Conservation (phyloP, 2,797 vertebrate species). For the Harpagifer antarcticus region DNA sequence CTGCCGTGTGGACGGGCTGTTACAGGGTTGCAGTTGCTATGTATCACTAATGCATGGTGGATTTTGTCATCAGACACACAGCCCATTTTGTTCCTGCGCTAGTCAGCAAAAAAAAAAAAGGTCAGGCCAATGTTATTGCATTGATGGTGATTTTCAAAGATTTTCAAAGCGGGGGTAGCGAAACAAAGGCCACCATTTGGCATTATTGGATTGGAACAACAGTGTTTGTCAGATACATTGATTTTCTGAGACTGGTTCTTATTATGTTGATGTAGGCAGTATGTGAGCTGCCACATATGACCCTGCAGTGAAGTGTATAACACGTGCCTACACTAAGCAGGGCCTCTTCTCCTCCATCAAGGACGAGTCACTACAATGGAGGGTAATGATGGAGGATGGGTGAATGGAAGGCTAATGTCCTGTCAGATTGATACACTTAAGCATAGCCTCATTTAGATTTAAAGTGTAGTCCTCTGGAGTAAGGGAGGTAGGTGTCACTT, state of each 20-base stretch:
- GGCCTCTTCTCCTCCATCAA: conserved; percentile 56
- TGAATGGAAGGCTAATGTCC: conserved; percentile 47
- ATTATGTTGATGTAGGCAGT: conserved; percentile 72
- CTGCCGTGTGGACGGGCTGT: no score
- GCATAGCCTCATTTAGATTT: conserved; percentile 30
- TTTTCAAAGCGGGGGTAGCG: conserved; percentile 55
- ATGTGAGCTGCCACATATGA: conserved; percentile 57
- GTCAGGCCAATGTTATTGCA: conserved; percentile 67
- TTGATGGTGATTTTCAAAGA: conserved; percentile 63
- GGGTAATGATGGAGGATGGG: conserved; percentile 48
- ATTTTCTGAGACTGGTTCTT: conserved; percentile 67
- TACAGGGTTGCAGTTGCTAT: neutral
- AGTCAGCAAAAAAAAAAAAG: conserved; percentile 72
- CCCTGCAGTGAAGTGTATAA: conserved; percentile 48
- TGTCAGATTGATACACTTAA: conserved; percentile 41
- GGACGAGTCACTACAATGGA: conserved; percentile 48
- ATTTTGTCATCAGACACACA: conserved; percentile 48
- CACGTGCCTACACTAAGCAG: conserved; percentile 32
- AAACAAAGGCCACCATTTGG: conserved; percentile 70
- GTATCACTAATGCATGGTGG: conserved; percentile 14
- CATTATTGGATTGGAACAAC: conserved; percentile 71
- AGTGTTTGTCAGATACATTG: conserved; percentile 75
- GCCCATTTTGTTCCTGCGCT: conserved; percentile 42
- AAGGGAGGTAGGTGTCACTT: neutral
- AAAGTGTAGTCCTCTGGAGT: neutral